Conservation (phyloP, 2,797 vertebrate species). For the Siniperca scherzeri region DNA sequence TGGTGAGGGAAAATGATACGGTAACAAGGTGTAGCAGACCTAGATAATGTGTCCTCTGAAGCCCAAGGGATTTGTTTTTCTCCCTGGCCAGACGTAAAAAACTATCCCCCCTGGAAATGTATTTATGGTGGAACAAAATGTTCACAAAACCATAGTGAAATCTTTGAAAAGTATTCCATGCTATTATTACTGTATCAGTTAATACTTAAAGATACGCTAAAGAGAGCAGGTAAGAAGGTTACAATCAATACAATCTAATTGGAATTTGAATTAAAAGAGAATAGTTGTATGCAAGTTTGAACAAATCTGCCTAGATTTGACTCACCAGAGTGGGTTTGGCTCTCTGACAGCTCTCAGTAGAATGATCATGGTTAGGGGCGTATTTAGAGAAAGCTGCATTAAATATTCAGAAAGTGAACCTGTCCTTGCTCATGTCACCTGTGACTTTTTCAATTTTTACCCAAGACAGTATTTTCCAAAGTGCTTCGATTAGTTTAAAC, state of each 20-base stretch:
- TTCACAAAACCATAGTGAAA: neutral
- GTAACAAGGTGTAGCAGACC: constrained; percentile 24
- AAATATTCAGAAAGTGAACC: neutral
- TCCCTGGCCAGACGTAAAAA: neutral
- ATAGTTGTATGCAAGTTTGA: too few relatives aligned
- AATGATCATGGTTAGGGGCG: neutral
- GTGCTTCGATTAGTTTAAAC: too few relatives aligned
- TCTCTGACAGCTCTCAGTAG: neutral
- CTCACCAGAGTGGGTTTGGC: neutral
- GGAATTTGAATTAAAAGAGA: too few relatives aligned
- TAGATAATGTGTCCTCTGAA: constrained; percentile 14
- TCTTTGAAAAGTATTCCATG: neutral
- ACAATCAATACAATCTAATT: neutral
- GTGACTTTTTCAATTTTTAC: too few relatives aligned
- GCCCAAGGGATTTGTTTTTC: neutral
- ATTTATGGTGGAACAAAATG: neutral
- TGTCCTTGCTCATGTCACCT: too few relatives aligned
- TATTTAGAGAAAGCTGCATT: neutral
- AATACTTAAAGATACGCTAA: neutral
- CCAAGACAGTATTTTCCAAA: too few relatives aligned
- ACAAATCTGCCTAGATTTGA: too few relatives aligned
- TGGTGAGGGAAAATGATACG: constrained; percentile 32
- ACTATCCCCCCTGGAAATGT: too few relatives aligned
- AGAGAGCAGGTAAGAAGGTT: too few relatives aligned
- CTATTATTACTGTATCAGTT: neutral